Percentiles rank a stretch among this genome's conserved stretches.
phyloP scores from a whole-genome alignment of 1,140 invertebrate genomes.

The Drosophila littoralis region DNA sequence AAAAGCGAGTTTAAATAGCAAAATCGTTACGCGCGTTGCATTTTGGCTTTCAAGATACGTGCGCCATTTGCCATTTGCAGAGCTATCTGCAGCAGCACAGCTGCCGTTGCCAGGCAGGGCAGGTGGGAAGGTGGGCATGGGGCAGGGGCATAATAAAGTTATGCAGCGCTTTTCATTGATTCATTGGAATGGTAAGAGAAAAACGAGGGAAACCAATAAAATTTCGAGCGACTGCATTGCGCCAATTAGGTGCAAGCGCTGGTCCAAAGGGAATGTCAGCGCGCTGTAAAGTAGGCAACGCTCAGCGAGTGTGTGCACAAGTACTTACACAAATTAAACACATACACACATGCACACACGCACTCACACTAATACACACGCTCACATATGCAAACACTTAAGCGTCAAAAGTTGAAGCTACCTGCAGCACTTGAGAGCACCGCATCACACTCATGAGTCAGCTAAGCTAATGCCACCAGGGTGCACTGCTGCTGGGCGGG shows the following conservation, averaged over 20 bases:
- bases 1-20: conserved; percentile 70
- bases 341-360: conserved; percentile 6
- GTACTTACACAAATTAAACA: conserved; percentile 72
- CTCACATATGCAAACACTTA: conserved; percentile 45
- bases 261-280: conserved; percentile 15
- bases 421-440: conserved; percentile 36
- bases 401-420: conserved; percentile 52
- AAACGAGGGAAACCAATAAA: conserved; percentile 45
- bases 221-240: conserved; percentile 15
- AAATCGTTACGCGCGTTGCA: conserved; percentile 57
- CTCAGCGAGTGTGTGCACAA: not conserved
- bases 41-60: conserved; percentile 58
- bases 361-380: conserved; percentile 6
- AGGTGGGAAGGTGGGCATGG: not conserved
- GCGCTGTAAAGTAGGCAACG: conserved; percentile 11
- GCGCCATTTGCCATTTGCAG: conserved; percentile 54
- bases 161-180: conserved; percentile 76
- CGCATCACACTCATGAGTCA: conserved; percentile 9
- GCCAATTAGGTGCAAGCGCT: conserved; percentile 49
- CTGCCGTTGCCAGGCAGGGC: not conserved
- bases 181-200: conserved; percentile 42
- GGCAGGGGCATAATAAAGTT: conserved; percentile 57
- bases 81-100: conserved; percentile 24
- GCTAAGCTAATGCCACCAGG: conserved; percentile 1
- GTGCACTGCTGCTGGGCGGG: not conserved